phyloP scores from a whole-genome alignment of 2,113 vertebrate species.

The Grantiella picta region DNA sequence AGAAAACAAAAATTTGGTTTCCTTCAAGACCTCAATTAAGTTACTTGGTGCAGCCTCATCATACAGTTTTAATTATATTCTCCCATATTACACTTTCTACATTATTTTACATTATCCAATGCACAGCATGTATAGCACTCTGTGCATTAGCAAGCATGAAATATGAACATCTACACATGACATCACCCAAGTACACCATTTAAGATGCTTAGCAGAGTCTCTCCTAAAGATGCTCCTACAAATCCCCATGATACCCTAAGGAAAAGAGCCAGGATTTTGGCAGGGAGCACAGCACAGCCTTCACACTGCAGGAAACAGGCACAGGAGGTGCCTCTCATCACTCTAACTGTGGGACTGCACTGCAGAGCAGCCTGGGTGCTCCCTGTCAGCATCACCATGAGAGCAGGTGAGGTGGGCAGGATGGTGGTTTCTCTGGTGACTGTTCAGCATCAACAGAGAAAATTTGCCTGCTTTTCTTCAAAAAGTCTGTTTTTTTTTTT shows the following conservation, averaged over 20 bases:
- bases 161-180: background rate
- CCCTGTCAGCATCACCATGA: background rate
- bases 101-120: constrained; percentile 7
- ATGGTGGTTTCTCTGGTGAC: background rate
- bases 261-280: background rate
- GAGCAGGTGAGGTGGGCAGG: background rate
- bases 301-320: background rate
- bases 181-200: background rate
- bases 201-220: background rate
- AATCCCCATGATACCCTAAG: background rate
- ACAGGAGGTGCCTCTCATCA: background rate
- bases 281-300: background rate
- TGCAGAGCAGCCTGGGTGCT: background rate
- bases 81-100: constrained; percentile 4
- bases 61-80: background rate
- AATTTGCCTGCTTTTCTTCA: background rate
- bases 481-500: background rate
- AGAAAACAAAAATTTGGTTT: background rate
- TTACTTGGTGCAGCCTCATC: background rate
- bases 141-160: background rate
- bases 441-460: background rate
- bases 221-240: background rate
- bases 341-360: background rate
- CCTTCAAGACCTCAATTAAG: background rate
- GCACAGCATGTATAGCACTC: background rate